Evolutionary conservation across 2,888 invertebrate genomes (phyloP).

Genomic region (Yponomeuta evonymella): DNA sequence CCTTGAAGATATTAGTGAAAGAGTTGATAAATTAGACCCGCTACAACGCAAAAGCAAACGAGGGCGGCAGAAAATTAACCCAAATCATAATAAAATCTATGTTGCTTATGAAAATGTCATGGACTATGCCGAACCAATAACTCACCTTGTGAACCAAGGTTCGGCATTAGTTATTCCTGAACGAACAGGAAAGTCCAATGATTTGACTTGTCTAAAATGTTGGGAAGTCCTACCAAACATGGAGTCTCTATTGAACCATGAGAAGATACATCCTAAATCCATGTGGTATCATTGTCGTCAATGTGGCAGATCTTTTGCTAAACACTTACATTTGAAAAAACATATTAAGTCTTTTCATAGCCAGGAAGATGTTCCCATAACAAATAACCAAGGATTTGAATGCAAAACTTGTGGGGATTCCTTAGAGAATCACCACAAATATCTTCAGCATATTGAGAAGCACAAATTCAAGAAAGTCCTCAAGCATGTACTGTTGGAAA

Average conservation of each 20-base stretch:
- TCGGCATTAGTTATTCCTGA: slow-evolving; percentile 29
- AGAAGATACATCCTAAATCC: slow-evolving; percentile 49
- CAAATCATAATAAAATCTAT: slow-evolving; percentile 47
- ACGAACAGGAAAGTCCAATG: slow-evolving; percentile 28
- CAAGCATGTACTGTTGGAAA: slow-evolving; percentile 44
- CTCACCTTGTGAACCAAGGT: slow-evolving; percentile 44
- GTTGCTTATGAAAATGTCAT: slow-evolving; percentile 48
- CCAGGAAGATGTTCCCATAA: background rate
- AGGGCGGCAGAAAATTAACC: slow-evolving; percentile 52
- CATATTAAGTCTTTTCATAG: slow-evolving; percentile 35
- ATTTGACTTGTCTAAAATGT: slow-evolving; percentile 57
- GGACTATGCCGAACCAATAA: slow-evolving; percentile 58
- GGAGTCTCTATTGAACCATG: slow-evolving; percentile 49
- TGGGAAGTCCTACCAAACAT: slow-evolving; percentile 49
- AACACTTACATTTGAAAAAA: slow-evolving; percentile 39
- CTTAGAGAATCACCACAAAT: slow-evolving; percentile 34
- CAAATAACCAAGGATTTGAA: slow-evolving; percentile 30
- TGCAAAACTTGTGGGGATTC: slow-evolving; percentile 44
- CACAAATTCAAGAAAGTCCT: slow-evolving; percentile 56
- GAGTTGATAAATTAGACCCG: slow-evolving; percentile 56
- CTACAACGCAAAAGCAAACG: slow-evolving; percentile 46
- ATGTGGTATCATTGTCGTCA: slow-evolving; percentile 62
- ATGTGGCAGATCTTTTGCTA: slow-evolving; percentile 58
- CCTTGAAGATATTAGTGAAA: slow-evolving; percentile 57
- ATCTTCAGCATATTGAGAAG: slow-evolving; percentile 59